Evolutionary conservation across 2,797 vertebrate species (phyloP).

Genomic region (Coranthus polyacanthus): DNA sequence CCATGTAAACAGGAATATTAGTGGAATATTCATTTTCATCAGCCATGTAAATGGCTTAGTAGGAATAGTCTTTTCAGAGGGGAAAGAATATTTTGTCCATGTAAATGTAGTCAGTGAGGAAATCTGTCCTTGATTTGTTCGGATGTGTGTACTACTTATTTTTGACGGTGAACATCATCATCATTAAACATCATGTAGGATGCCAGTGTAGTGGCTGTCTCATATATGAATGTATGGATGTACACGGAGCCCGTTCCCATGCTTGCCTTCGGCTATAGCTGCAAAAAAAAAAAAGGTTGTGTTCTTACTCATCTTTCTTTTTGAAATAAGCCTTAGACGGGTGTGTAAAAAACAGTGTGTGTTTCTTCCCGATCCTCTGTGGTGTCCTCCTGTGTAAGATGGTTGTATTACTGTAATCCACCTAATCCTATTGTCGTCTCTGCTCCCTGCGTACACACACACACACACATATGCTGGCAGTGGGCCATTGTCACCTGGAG

Average conservation of each 20-base stretch:
- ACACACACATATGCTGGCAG: conserved; percentile 40
- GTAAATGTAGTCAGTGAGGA: too few relatives aligned
- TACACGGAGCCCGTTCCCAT: conserved; percentile 21
- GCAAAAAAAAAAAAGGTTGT: conserved; percentile 54
- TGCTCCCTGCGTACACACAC: conserved; percentile 45
- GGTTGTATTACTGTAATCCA: conserved; percentile 82
- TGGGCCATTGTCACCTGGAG: conserved; percentile 72
- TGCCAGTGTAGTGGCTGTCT: too few relatives aligned
- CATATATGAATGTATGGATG: conserved; percentile 18
- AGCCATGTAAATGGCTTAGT: too few relatives aligned
- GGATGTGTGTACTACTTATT: too few relatives aligned
- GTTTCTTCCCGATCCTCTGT: conserved; percentile 55
- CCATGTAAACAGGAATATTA: too few relatives aligned
- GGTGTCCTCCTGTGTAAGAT: conserved; percentile 75
- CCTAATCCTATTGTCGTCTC: conserved; percentile 81
- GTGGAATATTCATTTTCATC: too few relatives aligned
- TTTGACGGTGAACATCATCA: too few relatives aligned
- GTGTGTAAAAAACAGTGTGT: conserved; percentile 54
- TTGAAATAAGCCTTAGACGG: conserved; percentile 66
- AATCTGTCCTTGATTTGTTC: too few relatives aligned
- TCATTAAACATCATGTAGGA: too few relatives aligned
- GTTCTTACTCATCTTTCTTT: conserved; percentile 50
- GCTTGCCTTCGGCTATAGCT: conserved; percentile 40
- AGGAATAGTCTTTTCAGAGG: too few relatives aligned
- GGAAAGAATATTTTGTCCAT: too few relatives aligned